phyloP scores from a whole-genome alignment of 2,888 invertebrate species.

The Spisula solida region DNA sequence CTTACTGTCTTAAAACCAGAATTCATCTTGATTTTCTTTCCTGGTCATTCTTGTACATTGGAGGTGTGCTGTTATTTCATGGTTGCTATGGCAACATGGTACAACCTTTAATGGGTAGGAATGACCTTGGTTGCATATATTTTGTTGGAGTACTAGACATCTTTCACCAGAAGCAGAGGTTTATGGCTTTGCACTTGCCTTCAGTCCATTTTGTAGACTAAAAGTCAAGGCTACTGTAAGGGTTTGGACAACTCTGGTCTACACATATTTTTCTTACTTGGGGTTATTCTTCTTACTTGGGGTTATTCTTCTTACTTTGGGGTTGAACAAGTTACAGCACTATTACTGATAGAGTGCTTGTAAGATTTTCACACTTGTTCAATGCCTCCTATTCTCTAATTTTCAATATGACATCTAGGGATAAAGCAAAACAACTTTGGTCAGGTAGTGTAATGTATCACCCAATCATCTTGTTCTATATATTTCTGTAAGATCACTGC shows the following conservation, averaged over 20 bases:
- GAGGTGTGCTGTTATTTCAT: not conserved
- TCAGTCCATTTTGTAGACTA: too few relatives aligned
- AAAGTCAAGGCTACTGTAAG: not conserved
- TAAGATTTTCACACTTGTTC: too few relatives aligned
- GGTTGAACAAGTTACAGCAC: not conserved
- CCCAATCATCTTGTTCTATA: too few relatives aligned
- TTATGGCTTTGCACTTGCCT: too few relatives aligned
- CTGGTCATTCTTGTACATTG: not conserved
- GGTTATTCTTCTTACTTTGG: not conserved
- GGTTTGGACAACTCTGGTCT: not conserved
- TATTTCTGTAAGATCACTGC: too few relatives aligned
- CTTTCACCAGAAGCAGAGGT: too few relatives aligned
- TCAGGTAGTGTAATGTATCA: too few relatives aligned
- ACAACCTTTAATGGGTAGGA: not conserved
- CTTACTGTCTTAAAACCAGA: not conserved
- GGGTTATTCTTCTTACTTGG: not conserved
- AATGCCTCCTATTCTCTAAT: too few relatives aligned
- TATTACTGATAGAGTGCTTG: too few relatives aligned
- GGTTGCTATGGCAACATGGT: not conserved
- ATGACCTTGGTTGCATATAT: not conserved
- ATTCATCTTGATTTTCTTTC: not conserved
- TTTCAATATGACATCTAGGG: too few relatives aligned
- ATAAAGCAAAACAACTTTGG: too few relatives aligned
- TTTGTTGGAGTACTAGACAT: too few relatives aligned
- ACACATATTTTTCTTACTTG: not conserved